Percentiles rank a stretch among this genome's conserved stretches.
Conservation (phyloP, 2,888 invertebrate genomes). For the Cantharis rufa region DNA sequence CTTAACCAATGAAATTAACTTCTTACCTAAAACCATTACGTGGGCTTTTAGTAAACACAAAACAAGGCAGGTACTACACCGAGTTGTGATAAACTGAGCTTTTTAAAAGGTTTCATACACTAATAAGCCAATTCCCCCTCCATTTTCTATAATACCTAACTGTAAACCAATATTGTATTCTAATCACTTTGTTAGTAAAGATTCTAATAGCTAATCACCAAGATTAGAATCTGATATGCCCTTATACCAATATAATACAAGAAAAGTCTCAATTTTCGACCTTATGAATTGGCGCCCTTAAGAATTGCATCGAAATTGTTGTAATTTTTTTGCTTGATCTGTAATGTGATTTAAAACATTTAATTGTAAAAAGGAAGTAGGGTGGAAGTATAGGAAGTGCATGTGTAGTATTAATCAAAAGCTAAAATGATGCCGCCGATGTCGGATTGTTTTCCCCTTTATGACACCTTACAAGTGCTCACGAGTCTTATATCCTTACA, state of each 20-base stretch:
- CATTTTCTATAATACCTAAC: slow-evolving; percentile 19
- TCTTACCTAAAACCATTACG: not conserved
- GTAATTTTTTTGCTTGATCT: not conserved
- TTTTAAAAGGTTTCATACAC: slow-evolving; percentile 49
- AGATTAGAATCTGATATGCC: not conserved
- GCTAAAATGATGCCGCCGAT: slow-evolving; percentile 27
- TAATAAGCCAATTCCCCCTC: slow-evolving; percentile 49
- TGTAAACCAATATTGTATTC: slow-evolving; percentile 25
- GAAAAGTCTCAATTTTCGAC: not conserved
- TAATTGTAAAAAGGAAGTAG: slow-evolving; percentile 4
- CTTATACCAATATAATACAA: not conserved
- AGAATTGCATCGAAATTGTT: not conserved
- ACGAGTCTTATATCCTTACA: slow-evolving; percentile 46
- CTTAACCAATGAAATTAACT: not conserved
- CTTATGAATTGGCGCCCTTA: not conserved
- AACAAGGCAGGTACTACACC: slow-evolving; percentile 15
- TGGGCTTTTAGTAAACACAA: slow-evolving; percentile 1
- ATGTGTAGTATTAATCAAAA: slow-evolving; percentile 18
- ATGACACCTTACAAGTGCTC: slow-evolving; percentile 43
- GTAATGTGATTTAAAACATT: not conserved
- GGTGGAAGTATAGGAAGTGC: slow-evolving; percentile 21
- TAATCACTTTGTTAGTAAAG: slow-evolving; percentile 26
- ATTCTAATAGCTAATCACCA: slow-evolving; percentile 6
- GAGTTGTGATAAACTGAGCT: slow-evolving; percentile 28
- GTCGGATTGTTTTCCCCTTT: slow-evolving; percentile 41